These are phyloP conservation scores for Menura novaehollandiae DNA, from an alignment of 2,113 vertebrate species.

Conservation along the genomic window DNA sequence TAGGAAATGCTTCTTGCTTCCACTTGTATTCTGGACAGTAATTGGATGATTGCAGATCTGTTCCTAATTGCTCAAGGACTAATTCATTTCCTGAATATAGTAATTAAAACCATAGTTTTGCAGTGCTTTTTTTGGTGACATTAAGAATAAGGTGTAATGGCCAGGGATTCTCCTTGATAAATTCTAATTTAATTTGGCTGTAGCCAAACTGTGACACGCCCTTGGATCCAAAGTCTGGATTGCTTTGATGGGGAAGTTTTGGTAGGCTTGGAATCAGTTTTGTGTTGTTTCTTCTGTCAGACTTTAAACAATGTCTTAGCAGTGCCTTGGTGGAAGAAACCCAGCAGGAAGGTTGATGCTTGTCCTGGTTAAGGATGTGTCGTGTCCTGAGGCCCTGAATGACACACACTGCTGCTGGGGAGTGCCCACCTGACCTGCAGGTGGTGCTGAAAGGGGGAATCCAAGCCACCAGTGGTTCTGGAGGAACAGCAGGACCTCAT, in stretches of 20 bases:
- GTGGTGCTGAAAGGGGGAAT: neutral
- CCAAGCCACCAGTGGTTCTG: neutral
- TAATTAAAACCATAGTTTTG: neutral
- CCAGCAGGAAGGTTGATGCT: neutral
- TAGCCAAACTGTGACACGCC: neutral
- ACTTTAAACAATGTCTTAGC: neutral
- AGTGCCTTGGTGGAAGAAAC: neutral
- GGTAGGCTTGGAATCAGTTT: neutral
- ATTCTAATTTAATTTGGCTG: neutral
- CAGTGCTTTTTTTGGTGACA: neutral
- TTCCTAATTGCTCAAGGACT: neutral
- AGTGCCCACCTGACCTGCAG: neutral
- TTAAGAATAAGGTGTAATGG: too few relatives aligned
- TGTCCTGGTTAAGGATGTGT: neutral
- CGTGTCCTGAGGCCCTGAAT: neutral
- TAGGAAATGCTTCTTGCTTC: neutral
- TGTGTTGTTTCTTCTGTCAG: neutral
- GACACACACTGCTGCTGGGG: rapidly evolving
- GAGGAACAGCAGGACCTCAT: neutral
- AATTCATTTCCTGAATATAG: neutral
- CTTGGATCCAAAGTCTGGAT: neutral
- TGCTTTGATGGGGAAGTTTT: neutral
- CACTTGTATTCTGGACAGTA: neutral
- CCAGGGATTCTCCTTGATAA: neutral
- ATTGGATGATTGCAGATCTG: neutral